These are phyloP conservation scores for Alviniconcha marisindica DNA, from an alignment of 1,140 invertebrate genomes.

Conservation along the genomic window DNA sequence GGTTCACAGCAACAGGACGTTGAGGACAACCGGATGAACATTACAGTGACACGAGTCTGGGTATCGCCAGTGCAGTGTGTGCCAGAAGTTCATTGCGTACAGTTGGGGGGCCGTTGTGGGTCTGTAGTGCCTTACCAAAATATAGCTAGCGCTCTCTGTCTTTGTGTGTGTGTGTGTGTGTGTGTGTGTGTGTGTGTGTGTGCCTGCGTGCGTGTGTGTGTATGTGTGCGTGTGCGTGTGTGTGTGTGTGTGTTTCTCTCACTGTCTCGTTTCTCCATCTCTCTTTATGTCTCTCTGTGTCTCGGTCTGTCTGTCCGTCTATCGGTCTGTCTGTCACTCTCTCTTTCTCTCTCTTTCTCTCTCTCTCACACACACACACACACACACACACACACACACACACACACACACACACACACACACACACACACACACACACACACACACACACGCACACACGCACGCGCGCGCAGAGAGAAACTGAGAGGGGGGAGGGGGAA, in stretches of 20 bases:
- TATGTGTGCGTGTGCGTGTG: neutral
- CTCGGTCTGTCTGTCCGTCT: neutral
- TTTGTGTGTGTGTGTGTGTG: neutral
- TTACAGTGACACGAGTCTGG: no score
- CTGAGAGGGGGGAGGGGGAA: no score
- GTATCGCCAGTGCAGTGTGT: no score
- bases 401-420: neutral
- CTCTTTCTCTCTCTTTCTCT: neutral
- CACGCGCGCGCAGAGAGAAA: neutral
- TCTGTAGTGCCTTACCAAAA: no score
- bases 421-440: neutral
- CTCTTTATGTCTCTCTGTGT: neutral
- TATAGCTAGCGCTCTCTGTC: neutral
- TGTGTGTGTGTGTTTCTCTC: neutral
- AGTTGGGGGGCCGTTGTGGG: no score
- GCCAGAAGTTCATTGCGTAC: no score
- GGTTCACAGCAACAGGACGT: no score
- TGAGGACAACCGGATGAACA: no score
- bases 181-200: neutral
- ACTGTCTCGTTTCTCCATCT: neutral
- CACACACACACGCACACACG: neutral
- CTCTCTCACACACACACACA: neutral
- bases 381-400: no score
- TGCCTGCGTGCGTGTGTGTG: neutral
- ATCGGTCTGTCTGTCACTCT: neutral